A percentile compares a stretch with the other conserved stretches of the same genome.
phyloP scores from a whole-genome alignment of 2,888 invertebrate genomes.

The Sarcophaga subvicina region DNA sequence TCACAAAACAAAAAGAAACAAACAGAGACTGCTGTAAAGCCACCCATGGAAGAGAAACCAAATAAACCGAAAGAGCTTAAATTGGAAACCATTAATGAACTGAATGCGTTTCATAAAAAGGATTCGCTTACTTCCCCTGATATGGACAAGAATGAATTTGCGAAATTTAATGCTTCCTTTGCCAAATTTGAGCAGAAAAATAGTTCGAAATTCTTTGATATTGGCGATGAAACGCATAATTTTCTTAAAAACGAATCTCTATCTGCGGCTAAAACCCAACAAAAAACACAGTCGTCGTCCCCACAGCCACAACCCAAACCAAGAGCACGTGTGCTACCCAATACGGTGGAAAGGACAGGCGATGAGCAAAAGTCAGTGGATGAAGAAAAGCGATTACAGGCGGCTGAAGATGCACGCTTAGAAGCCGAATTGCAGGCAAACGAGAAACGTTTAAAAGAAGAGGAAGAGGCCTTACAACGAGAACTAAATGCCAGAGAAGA shows the following conservation, averaged over 20 bases:
- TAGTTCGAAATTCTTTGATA: constrained; percentile 74
- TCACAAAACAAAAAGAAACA: constrained; percentile 41
- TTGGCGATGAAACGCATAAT: constrained; percentile 68
- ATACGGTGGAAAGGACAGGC: constrained; percentile 42
- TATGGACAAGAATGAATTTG: constrained; percentile 74
- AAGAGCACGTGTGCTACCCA: constrained; percentile 38
- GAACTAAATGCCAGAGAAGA: constrained; percentile 73
- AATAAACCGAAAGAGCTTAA: constrained; percentile 59
- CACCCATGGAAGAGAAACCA: constrained; percentile 20
- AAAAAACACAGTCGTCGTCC: constrained; percentile 68
- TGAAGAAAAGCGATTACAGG: constrained; percentile 64
- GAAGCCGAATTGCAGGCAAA: constrained; percentile 74
- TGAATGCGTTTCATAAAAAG: constrained; percentile 35
- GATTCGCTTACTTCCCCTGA: constrained; percentile 72
- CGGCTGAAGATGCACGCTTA: constrained; percentile 74
- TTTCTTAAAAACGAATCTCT: constrained; percentile 68
- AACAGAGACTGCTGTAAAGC: constrained; percentile 39
- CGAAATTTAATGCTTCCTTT: constrained; percentile 76
- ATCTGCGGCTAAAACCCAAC: constrained; percentile 51
- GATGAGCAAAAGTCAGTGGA: constrained; percentile 29
- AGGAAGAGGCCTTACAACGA: constrained; percentile 73
- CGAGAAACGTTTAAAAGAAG: constrained; percentile 74
- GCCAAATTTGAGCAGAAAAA: constrained; percentile 77
- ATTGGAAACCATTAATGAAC: constrained; percentile 18
- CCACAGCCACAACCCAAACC: constrained; percentile 71